Evolutionary conservation across 2,888 invertebrate genomes (phyloP), one percentile per base, ranked within the genome.

Genomic region (Odontocerum albicorne): DNA sequence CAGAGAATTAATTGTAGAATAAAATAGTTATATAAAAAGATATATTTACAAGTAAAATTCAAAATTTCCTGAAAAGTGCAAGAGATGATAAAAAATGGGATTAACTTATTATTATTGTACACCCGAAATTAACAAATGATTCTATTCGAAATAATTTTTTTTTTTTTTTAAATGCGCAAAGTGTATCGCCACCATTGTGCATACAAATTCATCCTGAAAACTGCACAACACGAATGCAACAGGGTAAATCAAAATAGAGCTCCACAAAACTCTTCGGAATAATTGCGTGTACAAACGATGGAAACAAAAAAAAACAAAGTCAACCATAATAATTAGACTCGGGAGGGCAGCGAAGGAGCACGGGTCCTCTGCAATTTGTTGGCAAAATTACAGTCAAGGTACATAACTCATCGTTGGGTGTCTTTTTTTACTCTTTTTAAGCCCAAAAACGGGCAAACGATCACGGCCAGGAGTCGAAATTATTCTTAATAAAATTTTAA

Each of bases 401-500:
- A 31, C 40, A 40, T 40, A 21, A 40, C 27, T 31, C 27, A 43
- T 13, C 43, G n/a, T 8, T 8, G 20, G 43, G 43, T 31, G 27
- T 22, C 12, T 7, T 10, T 32, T 17, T 32, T 35, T 36, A 35
- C 35, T 6, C 16, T 31, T 38, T 40, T n/a, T n/a, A n/a, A n/a
- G n/a, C 16, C 49, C 39, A 12, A 40, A 39, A 49, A 40, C 38
- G 10, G 31, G 19, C 45, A 31, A 49, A 12, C 12, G 17, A 17
- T 13, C 15, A 10, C 17, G 16, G 22, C 21, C 36, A 22, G 33
- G 13, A 12, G 21, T n/a, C 32, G 49, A 36, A 31, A 27, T 27
- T 49, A 39, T 31, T 31, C 32, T 27, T 21, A 49, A 49, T 49
- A 49, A 49, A 38, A 39, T 19, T 38, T 39, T 19, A 17, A 16